Evolutionary conservation across 2,888 invertebrate genomes (phyloP).

Genomic region (Pandemis heparana): DNA sequence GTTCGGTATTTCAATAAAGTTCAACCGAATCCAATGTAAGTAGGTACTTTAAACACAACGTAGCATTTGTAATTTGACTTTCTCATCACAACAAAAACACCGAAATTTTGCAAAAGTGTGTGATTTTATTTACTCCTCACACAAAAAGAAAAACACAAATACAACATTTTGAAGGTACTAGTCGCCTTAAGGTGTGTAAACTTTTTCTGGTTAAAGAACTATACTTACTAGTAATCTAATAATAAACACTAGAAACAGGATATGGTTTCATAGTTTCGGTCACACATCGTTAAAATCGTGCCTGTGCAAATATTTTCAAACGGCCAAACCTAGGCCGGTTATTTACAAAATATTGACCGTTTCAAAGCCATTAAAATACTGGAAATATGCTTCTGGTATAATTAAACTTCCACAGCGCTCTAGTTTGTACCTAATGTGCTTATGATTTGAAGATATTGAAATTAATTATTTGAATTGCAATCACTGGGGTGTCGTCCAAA

Average conservation of each 20-base stretch:
- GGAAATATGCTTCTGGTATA: slow-evolving; percentile 15
- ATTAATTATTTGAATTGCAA: not conserved
- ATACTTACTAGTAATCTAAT: not conserved
- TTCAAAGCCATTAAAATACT: slow-evolving; percentile 58
- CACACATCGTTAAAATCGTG: slow-evolving; percentile 44
- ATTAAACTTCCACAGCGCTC: slow-evolving; percentile 5
- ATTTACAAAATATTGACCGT: slow-evolving; percentile 74
- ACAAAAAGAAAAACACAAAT: no score
- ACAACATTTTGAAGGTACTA: no score
- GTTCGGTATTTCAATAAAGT: no score
- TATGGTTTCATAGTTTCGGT: slow-evolving; percentile 24
- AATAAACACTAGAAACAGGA: slow-evolving; percentile 25
- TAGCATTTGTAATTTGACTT: no score
- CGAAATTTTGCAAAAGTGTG: no score
- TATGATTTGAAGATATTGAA: not conserved
- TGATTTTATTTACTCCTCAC: no score
- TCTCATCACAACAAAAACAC: no score
- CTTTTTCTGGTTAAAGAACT: no score
- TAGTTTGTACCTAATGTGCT: not conserved
- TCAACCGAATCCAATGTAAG: no score
- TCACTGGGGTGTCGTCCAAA: no score
- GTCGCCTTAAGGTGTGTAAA: no score
- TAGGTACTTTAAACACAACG: no score
- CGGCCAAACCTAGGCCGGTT: slow-evolving; percentile 52
- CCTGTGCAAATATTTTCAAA: slow-evolving; percentile 52